Conservation (phyloP, 2,888 invertebrate genomes). For the Lacanobia oleracea region DNA sequence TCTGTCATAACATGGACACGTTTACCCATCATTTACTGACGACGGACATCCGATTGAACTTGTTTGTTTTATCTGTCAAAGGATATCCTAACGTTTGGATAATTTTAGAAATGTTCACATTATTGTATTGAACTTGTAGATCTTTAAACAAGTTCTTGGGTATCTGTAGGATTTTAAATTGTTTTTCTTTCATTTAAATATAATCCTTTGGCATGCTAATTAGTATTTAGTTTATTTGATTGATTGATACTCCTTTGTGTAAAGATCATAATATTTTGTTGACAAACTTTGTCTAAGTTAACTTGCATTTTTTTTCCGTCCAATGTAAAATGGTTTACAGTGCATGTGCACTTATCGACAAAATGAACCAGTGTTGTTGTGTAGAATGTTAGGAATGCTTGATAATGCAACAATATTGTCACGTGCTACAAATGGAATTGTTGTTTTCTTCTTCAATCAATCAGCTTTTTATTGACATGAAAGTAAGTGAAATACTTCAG, state of each 20-base stretch:
- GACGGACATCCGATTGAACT: slow-evolving; percentile 55
- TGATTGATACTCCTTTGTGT: neutral
- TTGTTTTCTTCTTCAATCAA: neutral
- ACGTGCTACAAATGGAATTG: neutral
- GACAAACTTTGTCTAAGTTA: neutral
- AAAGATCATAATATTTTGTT: neutral
- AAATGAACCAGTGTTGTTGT: too few species aligned
- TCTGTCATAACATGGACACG: slow-evolving; percentile 24
- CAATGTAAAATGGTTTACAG: neutral
- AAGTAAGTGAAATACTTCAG: neutral
- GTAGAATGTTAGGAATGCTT: slow-evolving; percentile 9
- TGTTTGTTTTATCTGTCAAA: slow-evolving; percentile 57
- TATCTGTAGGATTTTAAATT: neutral
- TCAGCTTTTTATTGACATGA: neutral
- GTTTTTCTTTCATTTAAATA: neutral
- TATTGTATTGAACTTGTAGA: neutral
- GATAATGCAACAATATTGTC: neutral
- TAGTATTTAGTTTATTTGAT: neutral
- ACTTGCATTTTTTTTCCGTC: neutral
- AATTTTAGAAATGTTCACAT: slow-evolving; percentile 46
- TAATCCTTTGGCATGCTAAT: too few species aligned
- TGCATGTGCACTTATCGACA: too few species aligned
- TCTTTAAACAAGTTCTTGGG: slow-evolving; percentile 8
- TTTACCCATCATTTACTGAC: slow-evolving; percentile 18
- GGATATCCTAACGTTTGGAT: slow-evolving; percentile 51